These are phyloP conservation scores for Pocillopora grandis DNA, from an alignment of 92 coral and sea anemone genomes.

Conservation along the genomic window DNA sequence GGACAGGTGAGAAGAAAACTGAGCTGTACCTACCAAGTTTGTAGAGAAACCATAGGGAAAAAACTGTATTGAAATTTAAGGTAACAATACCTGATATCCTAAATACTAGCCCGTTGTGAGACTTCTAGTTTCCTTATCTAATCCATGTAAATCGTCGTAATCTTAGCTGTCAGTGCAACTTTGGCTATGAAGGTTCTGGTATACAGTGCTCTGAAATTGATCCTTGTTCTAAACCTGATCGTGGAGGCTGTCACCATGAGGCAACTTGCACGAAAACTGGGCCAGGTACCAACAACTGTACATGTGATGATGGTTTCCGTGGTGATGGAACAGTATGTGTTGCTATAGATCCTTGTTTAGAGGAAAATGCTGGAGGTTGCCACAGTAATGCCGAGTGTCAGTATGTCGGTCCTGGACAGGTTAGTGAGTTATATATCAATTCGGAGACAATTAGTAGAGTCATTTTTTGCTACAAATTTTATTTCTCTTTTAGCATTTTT, in stretches of 20 bases:
- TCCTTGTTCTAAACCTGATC: constrained; percentile 69
- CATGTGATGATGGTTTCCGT: constrained; percentile 73
- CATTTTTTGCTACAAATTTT: not conserved
- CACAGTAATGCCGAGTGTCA: constrained; percentile 82
- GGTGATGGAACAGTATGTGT: constrained; percentile 86
- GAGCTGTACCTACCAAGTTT: not conserved
- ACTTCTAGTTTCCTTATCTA: not conserved
- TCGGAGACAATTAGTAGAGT: not conserved
- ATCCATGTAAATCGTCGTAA: not conserved
- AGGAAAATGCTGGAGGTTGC: constrained; percentile 59
- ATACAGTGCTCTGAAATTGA: constrained; percentile 70
- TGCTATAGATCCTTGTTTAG: constrained; percentile 73
- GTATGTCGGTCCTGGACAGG: constrained; percentile 90
- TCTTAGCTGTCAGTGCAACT: constrained; percentile 77
- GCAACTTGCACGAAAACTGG: constrained; percentile 83
- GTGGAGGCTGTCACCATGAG: constrained; percentile 91
- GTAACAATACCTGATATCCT: not conserved
- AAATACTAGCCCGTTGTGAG: not conserved
- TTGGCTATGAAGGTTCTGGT: constrained; percentile 84
- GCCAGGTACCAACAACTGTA: constrained; percentile 83
- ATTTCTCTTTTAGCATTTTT: not conserved
- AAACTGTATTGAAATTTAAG: too few relatives aligned
- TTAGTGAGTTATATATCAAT: constrained; percentile 7
- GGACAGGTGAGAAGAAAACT: constrained; percentile 53
- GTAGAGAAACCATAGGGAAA: too few relatives aligned